Evolutionary conservation across 1,140 invertebrate genomes (phyloP), one percentile per base, ranked within the genome.

Genomic region (Drosophila tristis): DNA sequence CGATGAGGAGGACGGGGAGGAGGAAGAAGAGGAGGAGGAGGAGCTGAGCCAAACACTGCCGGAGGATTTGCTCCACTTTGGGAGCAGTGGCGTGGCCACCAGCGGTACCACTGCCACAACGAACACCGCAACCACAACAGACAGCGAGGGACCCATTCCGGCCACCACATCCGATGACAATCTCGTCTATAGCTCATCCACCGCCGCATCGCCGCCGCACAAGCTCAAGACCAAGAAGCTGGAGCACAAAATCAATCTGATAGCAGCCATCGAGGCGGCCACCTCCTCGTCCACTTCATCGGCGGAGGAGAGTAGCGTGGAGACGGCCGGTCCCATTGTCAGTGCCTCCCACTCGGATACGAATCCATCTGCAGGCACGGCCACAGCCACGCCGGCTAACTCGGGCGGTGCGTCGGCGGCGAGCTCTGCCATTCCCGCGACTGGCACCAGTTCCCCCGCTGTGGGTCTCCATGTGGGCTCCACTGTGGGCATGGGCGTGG

Each of bases 191-290:
- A 58, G 59, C 50, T 45, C 45, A 29, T 50, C 53, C 16, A 5
- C 4, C 39, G 25, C 20, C 47, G 29, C 35, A 39, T 42, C 53
- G 39, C 39, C 5, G 0, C 72, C 67, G 59, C 78, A 82, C 58
- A 91, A 91, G 61, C 61, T 90, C 5, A 91, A 91, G 64, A 91
- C 90, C 15, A 91, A 91, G 43, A 91, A 91, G 59, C 47, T 91
- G 29, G 90, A 91, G 66, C 90, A 91, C 55, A 91, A 91, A 71
- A 91, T 91, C 26, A 91, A 91, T 73, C 65, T 91, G 35, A 90
- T 91, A 13, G 90, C 87, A 9, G 90, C 90, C 45, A 91, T 91
- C 8, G 90, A 91, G 75, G 90, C 90, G 44, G 90, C 90, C 50
- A 91, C 89, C 2, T 91, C 90, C 4, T 91, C 90, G 15, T 91